Evolutionary conservation across 2,113 vertebrate genomes (phyloP), one percentile per base, ranked within the genome.

Genomic region (Trachemys scripta): DNA sequence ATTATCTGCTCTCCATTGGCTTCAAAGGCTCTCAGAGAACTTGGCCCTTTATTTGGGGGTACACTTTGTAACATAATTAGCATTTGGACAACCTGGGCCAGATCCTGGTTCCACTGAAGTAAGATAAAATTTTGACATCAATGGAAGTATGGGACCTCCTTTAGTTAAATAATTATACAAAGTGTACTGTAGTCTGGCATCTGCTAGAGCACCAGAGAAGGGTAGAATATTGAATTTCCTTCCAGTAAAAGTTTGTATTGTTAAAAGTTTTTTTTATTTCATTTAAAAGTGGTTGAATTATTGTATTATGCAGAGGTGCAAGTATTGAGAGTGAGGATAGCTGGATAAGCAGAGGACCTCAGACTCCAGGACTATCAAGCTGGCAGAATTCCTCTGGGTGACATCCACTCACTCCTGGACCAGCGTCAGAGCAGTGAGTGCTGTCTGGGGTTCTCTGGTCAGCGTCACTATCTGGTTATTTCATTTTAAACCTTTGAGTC

Each of bases 171-270:
- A 76, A 22, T 35, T 20, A 72, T 94, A 51, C 25, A 57, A 90
- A 89, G 2, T 56, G 45, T 53, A 59, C 25, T 62, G 38, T 82
- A 42, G n/a, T 79, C 85, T 85, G 57, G 7, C 16, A 49, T 38
- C 57, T 93, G 31, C 11, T 90, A 29, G 54, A 72, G 80, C 22
- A 50, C 38, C 20, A 17, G 29, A 88, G 76, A 82, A n/a, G 50
- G 81, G 22, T 38, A 49, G 38, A 90, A 62, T 22, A 51, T 0
- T 90, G 53, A 80, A 59, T 96, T 97, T 95, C 80, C 82, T 95
- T 85, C 38, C 29, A 27, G 24, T 16, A 42, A 22, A 93, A 76
- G 57, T 17, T 85, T 83, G 69, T 75, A 65, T 50, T 19, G 8
- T 81, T 82, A 59, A 78, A 45, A 50, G 14, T 87, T 88, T 45